Evolutionary conservation across 2,888 invertebrate genomes (phyloP), one percentile per base, ranked within the genome.

Genomic region (Tiliacea aurago): DNA sequence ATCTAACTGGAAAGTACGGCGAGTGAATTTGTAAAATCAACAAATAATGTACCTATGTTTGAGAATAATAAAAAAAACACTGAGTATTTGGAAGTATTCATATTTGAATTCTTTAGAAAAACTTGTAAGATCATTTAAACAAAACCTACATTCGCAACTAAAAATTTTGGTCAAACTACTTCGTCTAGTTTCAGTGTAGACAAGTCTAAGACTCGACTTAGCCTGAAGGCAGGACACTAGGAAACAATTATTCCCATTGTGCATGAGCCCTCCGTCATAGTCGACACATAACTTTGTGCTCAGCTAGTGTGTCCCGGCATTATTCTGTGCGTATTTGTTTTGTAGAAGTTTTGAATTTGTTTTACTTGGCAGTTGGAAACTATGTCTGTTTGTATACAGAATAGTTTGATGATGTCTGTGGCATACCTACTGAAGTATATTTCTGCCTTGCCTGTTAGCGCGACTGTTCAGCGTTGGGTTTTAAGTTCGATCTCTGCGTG

Each of bases 171-270:
- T 41, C 53, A 43, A 67, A 81, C 37, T 49, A 56, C 41, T 45
- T 18, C 43, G 45, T 49, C 49, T 20, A 70, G 65, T 63, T 49
- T 41, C 28, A 69, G 45, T 47, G 64, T 5, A 62, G 23, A 59
- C 15, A 55, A 37, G 56, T 49, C 68, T 78, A 41, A 66, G 69
- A 51, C 65, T 49, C 56, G 66, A 59, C 45, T 15, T 18, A 47
- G 80, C 80, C 74, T 51, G 66, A 45, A 67, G 84, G 80, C 84
- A 70, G 80, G 80, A 61, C 80, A 59, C 78, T 61, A 83, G 84
- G 74, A 83, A 83, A 81, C 84, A 81, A 81, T 81, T 83, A 81
- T 51, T 53, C 51, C 55, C 70, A 83, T 83, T 81, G 84, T 81
- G 51, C 74, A 73, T 53, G 59, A 56, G 56, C 63, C 80, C 67